Evolutionary conservation across 1,140 invertebrate genomes (phyloP).

Genomic region (Drosophila melanogaster): DNA sequence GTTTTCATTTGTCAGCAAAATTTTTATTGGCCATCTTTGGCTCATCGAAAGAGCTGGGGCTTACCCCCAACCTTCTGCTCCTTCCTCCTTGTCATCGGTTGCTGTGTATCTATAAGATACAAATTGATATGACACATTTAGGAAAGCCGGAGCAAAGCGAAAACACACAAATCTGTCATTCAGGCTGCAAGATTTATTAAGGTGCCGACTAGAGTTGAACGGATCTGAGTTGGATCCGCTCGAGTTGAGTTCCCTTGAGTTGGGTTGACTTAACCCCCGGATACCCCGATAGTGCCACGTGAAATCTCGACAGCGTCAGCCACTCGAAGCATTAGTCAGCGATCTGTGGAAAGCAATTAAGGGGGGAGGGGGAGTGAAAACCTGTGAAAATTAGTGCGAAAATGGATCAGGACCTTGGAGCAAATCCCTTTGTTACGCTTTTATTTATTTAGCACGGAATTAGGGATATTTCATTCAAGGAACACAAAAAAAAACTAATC

Average conservation of each 20-base stretch:
- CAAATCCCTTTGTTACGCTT: neutral
- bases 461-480: neutral
- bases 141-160: conserved; percentile 31
- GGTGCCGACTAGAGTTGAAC: conserved; percentile 36
- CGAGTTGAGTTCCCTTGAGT: conserved; percentile 29
- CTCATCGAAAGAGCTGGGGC: conserved; percentile 37
- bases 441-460: neutral
- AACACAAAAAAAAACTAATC: neutral
- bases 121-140: conserved; percentile 78
- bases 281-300: neutral
- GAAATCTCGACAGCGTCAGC: neutral
- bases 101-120: conserved; percentile 54
- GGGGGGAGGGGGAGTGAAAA: neutral
- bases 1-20: conserved; percentile 68
- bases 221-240: conserved; percentile 16
- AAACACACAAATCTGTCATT: conserved; percentile 66
- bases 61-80: neutral
- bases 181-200: conserved; percentile 64
- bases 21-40: conserved; percentile 63
- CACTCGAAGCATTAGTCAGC: conserved; percentile 33
- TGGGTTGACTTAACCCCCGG: conserved; percentile 40
- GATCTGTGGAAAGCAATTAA: conserved; percentile 10
- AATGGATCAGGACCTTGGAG: neutral
- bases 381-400: neutral
- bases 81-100: neutral